These are phyloP conservation scores for Augiades crinisus DNA, from an alignment of 2,888 invertebrate species.

Conservation along the genomic window DNA sequence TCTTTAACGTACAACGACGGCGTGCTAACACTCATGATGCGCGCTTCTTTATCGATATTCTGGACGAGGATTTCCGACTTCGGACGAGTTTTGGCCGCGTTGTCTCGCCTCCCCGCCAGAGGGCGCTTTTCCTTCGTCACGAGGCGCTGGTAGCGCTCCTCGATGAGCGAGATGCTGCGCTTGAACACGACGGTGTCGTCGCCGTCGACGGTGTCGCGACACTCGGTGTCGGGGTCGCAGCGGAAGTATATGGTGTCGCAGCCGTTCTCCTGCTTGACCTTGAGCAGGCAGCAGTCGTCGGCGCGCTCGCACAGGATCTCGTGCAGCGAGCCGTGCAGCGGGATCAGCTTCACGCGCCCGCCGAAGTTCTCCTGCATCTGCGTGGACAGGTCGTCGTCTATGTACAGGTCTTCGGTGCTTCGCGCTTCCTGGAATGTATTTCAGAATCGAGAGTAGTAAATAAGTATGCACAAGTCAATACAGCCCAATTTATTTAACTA, in stretches of 20 bases:
- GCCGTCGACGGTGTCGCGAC: slow-evolving; percentile 59
- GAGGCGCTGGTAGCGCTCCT: slow-evolving; percentile 64
- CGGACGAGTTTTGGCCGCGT: slow-evolving; percentile 36
- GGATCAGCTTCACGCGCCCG: slow-evolving; percentile 64
- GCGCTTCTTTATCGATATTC: slow-evolving; percentile 44
- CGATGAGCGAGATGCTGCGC: slow-evolving; percentile 66
- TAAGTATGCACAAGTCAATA: no score
- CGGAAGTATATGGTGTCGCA: slow-evolving; percentile 69
- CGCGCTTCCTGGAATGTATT: slow-evolving; percentile 62
- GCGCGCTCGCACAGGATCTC: slow-evolving; percentile 72
- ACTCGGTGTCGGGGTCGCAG: slow-evolving; percentile 66
- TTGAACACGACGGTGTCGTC: slow-evolving; percentile 61
- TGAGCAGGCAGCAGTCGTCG: slow-evolving; percentile 69
- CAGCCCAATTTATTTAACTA: no score
- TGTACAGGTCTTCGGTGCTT: slow-evolving; percentile 80
- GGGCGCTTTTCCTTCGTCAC: slow-evolving; percentile 55
- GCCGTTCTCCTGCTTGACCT: slow-evolving; percentile 68
- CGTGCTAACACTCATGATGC: slow-evolving; percentile 61
- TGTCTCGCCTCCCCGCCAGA: neutral
- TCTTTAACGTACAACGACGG: slow-evolving; percentile 52
- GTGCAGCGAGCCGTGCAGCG: slow-evolving; percentile 70
- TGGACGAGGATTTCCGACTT: slow-evolving; percentile 46
- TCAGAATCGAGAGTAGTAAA: no score
- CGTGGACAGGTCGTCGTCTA: slow-evolving; percentile 77
- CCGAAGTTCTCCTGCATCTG: slow-evolving; percentile 73